phyloP scores from a whole-genome alignment of 2,888 invertebrate species.

The Machimus atricapillus region DNA sequence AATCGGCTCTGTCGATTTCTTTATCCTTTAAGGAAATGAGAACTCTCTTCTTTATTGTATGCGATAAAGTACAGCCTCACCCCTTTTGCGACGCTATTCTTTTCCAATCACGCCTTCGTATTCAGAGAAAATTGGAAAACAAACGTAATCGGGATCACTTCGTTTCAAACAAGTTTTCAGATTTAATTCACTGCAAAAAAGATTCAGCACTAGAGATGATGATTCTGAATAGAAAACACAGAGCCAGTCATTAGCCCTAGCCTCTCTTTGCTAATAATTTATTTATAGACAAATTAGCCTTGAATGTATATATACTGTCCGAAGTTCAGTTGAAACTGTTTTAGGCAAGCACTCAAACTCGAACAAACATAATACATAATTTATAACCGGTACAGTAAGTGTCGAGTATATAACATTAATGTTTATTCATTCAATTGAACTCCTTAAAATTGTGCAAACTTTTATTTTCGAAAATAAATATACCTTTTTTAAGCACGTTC shows the following conservation, averaged over 20 bases:
- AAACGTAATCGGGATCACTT: not conserved
- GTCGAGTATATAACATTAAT: not conserved
- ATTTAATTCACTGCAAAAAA: not conserved
- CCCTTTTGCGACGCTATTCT: not conserved
- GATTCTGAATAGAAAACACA: not conserved
- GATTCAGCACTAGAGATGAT: not conserved
- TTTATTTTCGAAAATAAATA: no score
- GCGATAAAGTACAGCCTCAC: not conserved
- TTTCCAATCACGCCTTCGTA: not conserved
- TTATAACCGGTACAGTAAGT: not conserved
- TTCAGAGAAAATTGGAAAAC: not conserved
- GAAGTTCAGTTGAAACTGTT: not conserved
- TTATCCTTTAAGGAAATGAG: constrained; percentile 7
- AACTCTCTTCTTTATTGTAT: not conserved
- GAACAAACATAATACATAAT: not conserved
- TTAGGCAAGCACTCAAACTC: not conserved
- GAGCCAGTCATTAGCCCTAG: not conserved
- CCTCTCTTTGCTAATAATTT: not conserved
- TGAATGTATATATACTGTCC: not conserved
- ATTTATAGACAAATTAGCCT: not conserved
- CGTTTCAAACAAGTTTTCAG: not conserved
- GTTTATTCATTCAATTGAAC: not conserved
- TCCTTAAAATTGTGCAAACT: no score
- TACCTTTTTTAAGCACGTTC: no score
- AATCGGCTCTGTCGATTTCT: not conserved